phyloP scores from a whole-genome alignment of 64 coral and sea anemone genomes.

The Exaiptasia diaphana region DNA sequence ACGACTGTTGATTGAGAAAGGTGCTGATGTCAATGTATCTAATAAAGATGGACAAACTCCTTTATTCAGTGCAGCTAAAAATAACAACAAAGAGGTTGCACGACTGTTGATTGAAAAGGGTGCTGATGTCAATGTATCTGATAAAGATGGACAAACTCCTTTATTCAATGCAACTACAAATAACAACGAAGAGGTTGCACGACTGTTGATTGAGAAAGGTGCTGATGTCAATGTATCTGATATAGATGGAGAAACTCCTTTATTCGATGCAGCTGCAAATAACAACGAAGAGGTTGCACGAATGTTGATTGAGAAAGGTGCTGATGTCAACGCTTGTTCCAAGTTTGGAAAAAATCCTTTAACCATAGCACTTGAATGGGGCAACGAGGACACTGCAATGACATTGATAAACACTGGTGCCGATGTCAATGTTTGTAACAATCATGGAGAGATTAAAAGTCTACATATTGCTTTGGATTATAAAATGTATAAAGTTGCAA shows the following conservation, averaged over 20 bases:
- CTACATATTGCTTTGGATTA: too few relatives aligned
- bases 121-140: neutral
- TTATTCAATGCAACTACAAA: neutral
- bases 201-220: neutral
- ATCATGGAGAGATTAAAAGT: too few relatives aligned
- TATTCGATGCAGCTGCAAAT: neutral
- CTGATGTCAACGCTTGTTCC: constrained; percentile 2
- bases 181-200: neutral
- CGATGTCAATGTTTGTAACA: too few relatives aligned
- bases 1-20: neutral
- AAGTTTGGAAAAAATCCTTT: too few relatives aligned
- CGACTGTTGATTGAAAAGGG: neutral
- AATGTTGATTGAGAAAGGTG: neutral
- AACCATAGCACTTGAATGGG: too few relatives aligned
- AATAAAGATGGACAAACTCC: neutral
- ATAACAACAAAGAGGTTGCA: neutral
- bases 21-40: neutral
- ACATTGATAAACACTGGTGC: too few relatives aligned
- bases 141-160: neutral
- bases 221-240: neutral
- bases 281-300: neutral
- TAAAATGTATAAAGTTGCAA: too few relatives aligned
- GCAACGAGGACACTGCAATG: too few relatives aligned
- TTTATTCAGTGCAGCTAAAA: neutral
- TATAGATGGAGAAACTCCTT: neutral